These are phyloP conservation scores for Lymantria dispar DNA, from an alignment of 2,888 invertebrate species.

Conservation along the genomic window DNA sequence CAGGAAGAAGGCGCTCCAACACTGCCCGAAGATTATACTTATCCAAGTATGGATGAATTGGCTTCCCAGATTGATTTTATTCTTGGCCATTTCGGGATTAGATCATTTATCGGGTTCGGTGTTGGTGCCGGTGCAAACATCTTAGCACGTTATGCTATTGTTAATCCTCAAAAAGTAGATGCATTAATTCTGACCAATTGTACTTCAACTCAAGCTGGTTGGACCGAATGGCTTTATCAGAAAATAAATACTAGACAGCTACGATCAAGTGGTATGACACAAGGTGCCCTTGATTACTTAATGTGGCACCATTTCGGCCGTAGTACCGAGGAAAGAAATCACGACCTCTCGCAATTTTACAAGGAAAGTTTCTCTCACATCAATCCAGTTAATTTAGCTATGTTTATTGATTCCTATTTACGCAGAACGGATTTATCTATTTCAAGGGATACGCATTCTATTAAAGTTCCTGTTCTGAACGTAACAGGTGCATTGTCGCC, in stretches of 20 bases:
- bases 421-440: constrained; percentile 95
- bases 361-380: constrained; percentile 96
- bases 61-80: constrained; percentile 95
- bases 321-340: constrained; percentile 93
- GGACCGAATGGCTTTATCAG: constrained; percentile 99
- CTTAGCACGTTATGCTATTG: constrained; percentile 93
- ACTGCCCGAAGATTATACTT: constrained; percentile 93
- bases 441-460: constrained; percentile 82
- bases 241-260: constrained; percentile 96
- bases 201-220: constrained; percentile 95
- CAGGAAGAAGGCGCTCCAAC: constrained; percentile 98
- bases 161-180: constrained; percentile 93
- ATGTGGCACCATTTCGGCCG: constrained; percentile 99
- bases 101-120: constrained; percentile 97
- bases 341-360: constrained; percentile 96
- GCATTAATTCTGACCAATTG: constrained; percentile 97
- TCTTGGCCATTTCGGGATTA: constrained; percentile 93
- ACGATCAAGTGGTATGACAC: constrained; percentile 94
- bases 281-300: constrained; percentile 96
- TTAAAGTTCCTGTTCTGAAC: constrained; percentile 94
- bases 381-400: constrained; percentile 96
- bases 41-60: constrained; percentile 98
- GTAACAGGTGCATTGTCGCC: constrained; percentile 97
- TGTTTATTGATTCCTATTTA: constrained; percentile 97
- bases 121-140: constrained; percentile 99